Evolutionary conservation across 2,888 invertebrate species (phyloP).

Genomic region (Nomada fucata): DNA sequence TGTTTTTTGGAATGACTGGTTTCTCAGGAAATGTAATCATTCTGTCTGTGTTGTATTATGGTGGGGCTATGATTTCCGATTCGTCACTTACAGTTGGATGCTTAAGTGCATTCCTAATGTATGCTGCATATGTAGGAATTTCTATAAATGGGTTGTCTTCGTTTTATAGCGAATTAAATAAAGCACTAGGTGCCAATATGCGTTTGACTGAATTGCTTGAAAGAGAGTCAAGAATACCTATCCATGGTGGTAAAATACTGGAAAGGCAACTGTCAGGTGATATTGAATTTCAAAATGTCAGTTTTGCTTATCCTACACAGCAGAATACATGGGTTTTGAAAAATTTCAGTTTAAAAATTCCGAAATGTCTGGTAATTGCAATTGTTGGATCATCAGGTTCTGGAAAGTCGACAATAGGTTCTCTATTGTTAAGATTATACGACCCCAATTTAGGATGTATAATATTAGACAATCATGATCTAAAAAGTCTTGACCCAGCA

Average conservation of each 20-base stretch:
- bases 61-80: constrained; percentile 94
- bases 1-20: constrained; percentile 96
- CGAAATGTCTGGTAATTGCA: constrained; percentile 91
- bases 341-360: constrained; percentile 88
- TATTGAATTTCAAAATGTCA: constrained; percentile 90
- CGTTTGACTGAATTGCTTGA: constrained; percentile 96
- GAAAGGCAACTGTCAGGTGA: constrained; percentile 86
- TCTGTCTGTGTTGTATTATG: constrained; percentile 95
- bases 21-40: constrained; percentile 96
- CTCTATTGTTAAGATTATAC: constrained; percentile 93
- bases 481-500: constrained; percentile 90
- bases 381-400: constrained; percentile 96
- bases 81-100: constrained; percentile 93
- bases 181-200: constrained; percentile 95
- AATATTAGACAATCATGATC: constrained; percentile 90
- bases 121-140: constrained; percentile 96
- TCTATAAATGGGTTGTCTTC: constrained; percentile 95
- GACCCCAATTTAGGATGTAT: constrained; percentile 91
- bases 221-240: constrained; percentile 90
- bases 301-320: constrained; percentile 90
- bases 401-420: constrained; percentile 96
- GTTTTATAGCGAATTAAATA: constrained; percentile 97
- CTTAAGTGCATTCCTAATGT: constrained; percentile 96
- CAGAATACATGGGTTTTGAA: constrained; percentile 87
- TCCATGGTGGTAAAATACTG: constrained; percentile 85